Evolutionary conservation across 2,888 invertebrate species (phyloP), one percentile per base, ranked within the genome.

Genomic region (Drosophila birchii): DNA sequence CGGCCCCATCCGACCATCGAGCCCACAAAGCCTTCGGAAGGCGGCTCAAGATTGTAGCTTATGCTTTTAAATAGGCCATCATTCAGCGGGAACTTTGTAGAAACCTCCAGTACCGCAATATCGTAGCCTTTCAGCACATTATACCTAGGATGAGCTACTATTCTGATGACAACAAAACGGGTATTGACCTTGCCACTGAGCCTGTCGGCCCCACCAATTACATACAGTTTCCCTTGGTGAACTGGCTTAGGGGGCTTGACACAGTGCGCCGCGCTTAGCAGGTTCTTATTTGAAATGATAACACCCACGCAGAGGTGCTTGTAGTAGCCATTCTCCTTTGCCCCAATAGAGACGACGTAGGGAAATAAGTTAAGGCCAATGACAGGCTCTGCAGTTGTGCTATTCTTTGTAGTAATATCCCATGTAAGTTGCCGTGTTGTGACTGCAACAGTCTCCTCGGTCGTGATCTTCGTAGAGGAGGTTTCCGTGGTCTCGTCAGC

Each of bases 231-330:
- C 0, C 61, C 67, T 2, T 12, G 5, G n/a, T 47, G 11, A 47
- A 18, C 29, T 29, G 11, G 11, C 6, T 32, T 16, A 0, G 0
- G 20, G 0, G 66, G 55, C 16, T 73, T 75, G 5, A 85, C 77
- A 69, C 92, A 92, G 72, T 92, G 92, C 0, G 92, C 92, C 0
- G 92, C 90, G 1, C 90, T 90, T n/a, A 92, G 38, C 2, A 92
- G 86, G 43, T 90, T 78, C 11, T 85, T 67, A n/a, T 81, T 78
- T 20, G 76, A 66, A 12, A 92, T 78, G 16, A 92, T 92, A 1
- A 86, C 80, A n/a, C 92, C 92, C 6, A 92, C 92, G 62, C 92
- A 92, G 5, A 81, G 74, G 39, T 90, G 89, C 12, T 63, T 56
- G 54, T 83, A 88, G 12, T 41, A 76, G 0, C 59, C 72, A 3